A percentile compares a stretch with the other conserved stretches of the same genome.
These are phyloP conservation scores for Brachyistius frenatus DNA, from an alignment of 2,113 vertebrate genomes.

Conservation along the genomic window DNA sequence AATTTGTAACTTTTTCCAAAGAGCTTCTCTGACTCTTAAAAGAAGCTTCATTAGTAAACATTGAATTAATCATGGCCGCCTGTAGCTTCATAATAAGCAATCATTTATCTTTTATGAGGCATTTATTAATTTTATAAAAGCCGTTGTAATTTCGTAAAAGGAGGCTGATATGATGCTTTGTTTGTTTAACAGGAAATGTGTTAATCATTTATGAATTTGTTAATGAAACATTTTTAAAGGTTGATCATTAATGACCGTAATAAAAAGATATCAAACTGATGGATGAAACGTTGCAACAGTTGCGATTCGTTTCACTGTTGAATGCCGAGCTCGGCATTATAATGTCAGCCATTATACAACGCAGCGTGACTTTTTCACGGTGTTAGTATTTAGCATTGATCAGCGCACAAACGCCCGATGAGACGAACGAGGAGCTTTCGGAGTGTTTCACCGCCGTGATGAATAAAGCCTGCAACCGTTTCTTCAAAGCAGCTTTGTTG, in stretches of 20 bases:
- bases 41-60: conserved; percentile 20
- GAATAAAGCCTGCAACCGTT: no score
- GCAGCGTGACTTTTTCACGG: no score
- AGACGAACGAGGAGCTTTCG: no score
- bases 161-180: background rate
- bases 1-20: background rate
- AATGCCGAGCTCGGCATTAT: no score
- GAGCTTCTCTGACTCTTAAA: conserved; percentile 6
- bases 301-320: no score
- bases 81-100: conserved; percentile 14
- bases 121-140: conserved; percentile 36
- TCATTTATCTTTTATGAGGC: conserved; percentile 43
- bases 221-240: background rate
- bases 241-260: background rate
- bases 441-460: no score
- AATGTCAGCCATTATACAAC: no score
- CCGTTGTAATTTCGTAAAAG: no score
- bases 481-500: no score
- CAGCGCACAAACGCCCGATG: no score
- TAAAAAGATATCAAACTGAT: background rate
- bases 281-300: no score
- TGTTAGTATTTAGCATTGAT: no score
- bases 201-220: background rate
- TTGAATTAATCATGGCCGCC: conserved; percentile 28
- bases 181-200: background rate